Evolutionary conservation across 2,113 vertebrate species (phyloP).

Genomic region (Myxocyprinus asiaticus): DNA sequence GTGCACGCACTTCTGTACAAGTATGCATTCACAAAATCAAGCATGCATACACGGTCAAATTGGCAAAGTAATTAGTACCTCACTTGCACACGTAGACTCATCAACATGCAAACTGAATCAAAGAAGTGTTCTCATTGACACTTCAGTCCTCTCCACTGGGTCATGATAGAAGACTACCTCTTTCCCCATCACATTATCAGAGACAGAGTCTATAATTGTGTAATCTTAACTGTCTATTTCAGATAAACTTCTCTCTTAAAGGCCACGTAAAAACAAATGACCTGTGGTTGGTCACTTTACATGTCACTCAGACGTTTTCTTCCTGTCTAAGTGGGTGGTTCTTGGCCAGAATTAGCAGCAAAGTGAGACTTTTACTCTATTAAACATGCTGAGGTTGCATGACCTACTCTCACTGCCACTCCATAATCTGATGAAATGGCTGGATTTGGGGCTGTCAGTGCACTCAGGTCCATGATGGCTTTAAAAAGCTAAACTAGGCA

Average conservation of each 20-base stretch:
- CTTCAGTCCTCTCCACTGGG: background rate
- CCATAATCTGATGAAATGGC: conserved; percentile 38
- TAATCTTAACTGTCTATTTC: no score
- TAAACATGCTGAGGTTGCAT: background rate
- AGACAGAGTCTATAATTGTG: background rate
- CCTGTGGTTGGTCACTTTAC: no score
- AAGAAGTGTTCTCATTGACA: background rate
- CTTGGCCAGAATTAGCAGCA: no score
- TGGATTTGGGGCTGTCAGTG: conserved; percentile 1
- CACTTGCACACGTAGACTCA: background rate
- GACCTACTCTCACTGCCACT: background rate
- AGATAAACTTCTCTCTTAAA: no score
- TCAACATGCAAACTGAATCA: background rate
- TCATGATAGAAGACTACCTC: background rate
- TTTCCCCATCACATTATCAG: background rate
- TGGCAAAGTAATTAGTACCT: background rate
- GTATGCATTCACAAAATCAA: conserved; percentile 6
- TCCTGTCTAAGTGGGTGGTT: no score
- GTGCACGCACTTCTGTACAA: background rate
- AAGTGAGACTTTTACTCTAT: no score
- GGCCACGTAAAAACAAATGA: no score
- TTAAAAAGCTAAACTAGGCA: background rate
- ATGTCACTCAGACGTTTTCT: no score
- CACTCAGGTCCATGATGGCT: background rate
- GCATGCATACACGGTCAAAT: background rate